phyloP scores from a whole-genome alignment of 2,113 vertebrate genomes.

The Salvator merianae region DNA sequence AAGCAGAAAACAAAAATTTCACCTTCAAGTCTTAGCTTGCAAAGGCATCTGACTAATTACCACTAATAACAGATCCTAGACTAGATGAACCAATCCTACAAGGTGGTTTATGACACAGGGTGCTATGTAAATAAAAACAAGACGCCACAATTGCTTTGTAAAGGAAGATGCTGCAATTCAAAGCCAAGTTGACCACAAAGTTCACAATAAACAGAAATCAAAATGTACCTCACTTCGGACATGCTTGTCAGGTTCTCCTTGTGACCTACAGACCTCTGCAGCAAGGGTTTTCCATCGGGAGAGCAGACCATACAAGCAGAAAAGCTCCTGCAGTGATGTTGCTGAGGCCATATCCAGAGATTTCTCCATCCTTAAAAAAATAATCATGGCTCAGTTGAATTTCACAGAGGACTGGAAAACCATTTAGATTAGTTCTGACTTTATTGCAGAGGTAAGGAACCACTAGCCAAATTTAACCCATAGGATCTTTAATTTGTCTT shows the following conservation, averaged over 20 bases:
- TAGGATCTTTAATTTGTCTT: not conserved
- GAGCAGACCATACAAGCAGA: not conserved
- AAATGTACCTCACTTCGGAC: slow-evolving; percentile 4
- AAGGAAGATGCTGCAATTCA: not conserved
- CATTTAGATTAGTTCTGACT: too few relatives aligned
- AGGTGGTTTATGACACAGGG: too few relatives aligned
- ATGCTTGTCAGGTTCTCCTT: not conserved
- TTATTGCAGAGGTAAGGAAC: too few relatives aligned
- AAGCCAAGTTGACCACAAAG: not conserved
- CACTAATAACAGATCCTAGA: not conserved
- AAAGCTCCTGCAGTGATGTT: not conserved
- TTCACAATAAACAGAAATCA: not conserved
- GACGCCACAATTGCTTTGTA: not conserved
- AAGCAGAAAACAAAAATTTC: not conserved
- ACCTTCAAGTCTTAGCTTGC: not conserved
- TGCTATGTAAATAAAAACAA: not conserved
- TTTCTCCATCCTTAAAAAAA: slow-evolving; percentile 32
- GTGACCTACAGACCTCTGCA: not conserved
- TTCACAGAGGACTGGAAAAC: not conserved
- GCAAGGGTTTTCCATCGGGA: not conserved
- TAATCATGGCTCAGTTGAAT: not conserved
- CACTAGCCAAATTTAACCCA: not conserved
- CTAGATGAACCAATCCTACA: not conserved
- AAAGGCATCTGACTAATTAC: not conserved
- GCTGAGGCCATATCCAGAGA: slow-evolving; percentile 10